Base-by-base conservation (phyloP, 2,797 vertebrate genomes). In the Tenualosa thibaudeaui region DNA sequence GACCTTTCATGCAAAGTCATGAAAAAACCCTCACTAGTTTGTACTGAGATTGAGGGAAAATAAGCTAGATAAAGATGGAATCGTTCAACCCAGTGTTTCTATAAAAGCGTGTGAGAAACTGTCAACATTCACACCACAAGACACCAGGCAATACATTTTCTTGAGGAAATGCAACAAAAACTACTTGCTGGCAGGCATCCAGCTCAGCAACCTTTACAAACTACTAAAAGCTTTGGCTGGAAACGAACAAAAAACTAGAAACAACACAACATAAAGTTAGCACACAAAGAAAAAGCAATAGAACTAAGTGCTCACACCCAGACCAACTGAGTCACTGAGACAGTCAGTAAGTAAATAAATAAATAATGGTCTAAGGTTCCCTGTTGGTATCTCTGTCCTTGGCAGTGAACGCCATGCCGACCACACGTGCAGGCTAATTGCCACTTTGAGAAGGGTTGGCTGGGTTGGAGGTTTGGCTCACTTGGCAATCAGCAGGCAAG, bases 391-490 rank as follows among this genome's bases (percentile, higher is more conserved):
- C 88, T 87, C 88, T 68, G 81, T 46, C 58, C 81, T 31, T 51
- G 75, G 81, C 83, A 83, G 83, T 40, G 85, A 84, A 85, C 81
- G 85, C 82, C 19, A 58, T 89, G 88, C 89, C 89, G 82, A 84
- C 85, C 83, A 81, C 53, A 83, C 78, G 89, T 89, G 86, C 81
- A 87, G 53, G 82, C 81, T 84, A 84, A 86, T 87, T 84, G 87
- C 87, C 86, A 89, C 87, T 89, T 86, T 86, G 75, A 65, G 82
- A 84, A 85, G 83, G n/a, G n/a, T n/a, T n/a, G n/a, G 87, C 89
- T 37, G 71, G 40, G 37, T 19, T 46, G 71, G 37, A 46, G 71
- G 68, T 4, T 31, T 46, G 71, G 71, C 71, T 19, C 17, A 40
- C 5, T 43, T 78, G 71, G 71, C 40, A 40, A 78, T 40, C 40